Conservation (phyloP, 2,888 invertebrate species). For the Agrochola lota region DNA sequence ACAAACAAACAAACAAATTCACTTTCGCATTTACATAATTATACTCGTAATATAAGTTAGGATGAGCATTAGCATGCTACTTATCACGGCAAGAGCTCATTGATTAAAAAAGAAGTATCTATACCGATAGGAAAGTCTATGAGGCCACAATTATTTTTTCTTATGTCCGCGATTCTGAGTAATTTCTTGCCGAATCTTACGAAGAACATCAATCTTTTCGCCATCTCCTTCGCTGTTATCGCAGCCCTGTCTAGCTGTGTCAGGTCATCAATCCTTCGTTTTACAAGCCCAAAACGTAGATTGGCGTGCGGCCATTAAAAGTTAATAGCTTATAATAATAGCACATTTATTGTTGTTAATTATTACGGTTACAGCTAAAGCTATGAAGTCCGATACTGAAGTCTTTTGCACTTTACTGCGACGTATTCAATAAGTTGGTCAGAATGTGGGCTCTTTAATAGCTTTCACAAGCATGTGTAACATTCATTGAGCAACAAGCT, state of each 20-base stretch:
- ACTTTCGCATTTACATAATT: no score
- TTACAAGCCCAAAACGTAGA: constrained; percentile 4
- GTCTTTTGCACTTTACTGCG: not conserved
- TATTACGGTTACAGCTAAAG: not conserved
- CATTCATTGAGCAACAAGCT: constrained; percentile 21
- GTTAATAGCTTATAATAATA: not conserved
- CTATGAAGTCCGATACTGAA: not conserved
- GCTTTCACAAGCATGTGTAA: constrained; percentile 12
- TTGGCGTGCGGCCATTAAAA: not conserved
- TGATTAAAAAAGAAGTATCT: not conserved
- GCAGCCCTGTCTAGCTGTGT: not conserved
- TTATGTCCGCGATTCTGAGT: not conserved
- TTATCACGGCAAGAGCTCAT: not conserved
- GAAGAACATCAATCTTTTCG: not conserved
- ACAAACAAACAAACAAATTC: no score
- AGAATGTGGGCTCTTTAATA: not conserved
- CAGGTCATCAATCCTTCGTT: constrained; percentile 14
- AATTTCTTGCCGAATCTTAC: not conserved
- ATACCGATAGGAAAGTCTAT: not conserved
- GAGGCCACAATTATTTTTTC: not conserved
- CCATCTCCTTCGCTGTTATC: not conserved
- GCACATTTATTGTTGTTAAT: not conserved
- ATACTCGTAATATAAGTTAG: no score
- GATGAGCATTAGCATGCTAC: not conserved
- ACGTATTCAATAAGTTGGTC: not conserved